Evolutionary conservation across 1,140 invertebrate species (phyloP).

Genomic region (Lanistes nyassanus): DNA sequence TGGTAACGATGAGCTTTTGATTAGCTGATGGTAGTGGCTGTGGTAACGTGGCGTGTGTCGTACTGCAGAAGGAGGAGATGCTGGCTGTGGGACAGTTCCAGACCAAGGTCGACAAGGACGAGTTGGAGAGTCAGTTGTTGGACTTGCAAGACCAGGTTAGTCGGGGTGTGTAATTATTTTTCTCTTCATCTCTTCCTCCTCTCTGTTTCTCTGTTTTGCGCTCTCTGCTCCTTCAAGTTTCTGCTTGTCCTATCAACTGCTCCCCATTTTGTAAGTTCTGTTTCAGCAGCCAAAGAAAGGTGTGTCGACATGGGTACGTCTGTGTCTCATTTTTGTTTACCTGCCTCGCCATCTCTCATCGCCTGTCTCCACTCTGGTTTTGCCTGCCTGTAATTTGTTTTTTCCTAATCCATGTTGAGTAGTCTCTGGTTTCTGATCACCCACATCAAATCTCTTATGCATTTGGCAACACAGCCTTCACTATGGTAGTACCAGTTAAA

Average conservation of each 20-base stretch:
- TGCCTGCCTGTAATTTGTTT: no score
- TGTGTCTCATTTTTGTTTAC: slow-evolving; percentile 16
- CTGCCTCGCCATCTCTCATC: no score
- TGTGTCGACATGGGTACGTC: no score
- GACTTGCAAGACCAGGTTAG: slow-evolving; percentile 91
- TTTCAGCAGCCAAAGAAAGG: no score
- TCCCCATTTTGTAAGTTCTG: no score
- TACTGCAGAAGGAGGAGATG: slow-evolving; percentile 87
- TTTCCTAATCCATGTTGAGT: no score
- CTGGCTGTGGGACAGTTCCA: slow-evolving; percentile 87
- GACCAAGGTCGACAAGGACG: slow-evolving; percentile 78
- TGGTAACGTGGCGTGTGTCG: slow-evolving; percentile 6
- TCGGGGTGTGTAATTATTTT: background rate
- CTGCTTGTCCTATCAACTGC: background rate
- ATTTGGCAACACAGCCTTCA: no score
- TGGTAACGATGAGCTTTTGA: no score
- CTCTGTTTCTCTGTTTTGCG: background rate
- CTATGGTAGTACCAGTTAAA: no score
- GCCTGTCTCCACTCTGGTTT: no score
- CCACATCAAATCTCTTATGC: no score
- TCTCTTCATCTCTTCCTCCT: background rate
- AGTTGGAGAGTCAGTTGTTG: slow-evolving; percentile 89
- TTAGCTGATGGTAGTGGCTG: background rate
- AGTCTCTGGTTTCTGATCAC: no score
- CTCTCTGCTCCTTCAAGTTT: background rate